phyloP scores from a whole-genome alignment of 1,140 invertebrate genomes.

The Mactra quadrangularis region DNA sequence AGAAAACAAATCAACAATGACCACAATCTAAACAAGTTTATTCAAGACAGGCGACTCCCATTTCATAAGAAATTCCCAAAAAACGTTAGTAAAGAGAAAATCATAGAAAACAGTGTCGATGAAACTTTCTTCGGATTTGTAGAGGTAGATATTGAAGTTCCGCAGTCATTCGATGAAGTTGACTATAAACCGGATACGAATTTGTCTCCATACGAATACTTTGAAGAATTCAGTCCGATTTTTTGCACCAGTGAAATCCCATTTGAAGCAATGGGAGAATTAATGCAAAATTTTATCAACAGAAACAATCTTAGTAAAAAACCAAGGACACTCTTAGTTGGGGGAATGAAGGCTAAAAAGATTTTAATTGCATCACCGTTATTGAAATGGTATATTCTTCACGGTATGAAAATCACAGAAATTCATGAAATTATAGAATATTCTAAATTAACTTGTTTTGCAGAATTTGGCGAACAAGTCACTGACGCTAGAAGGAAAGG shows the following conservation, averaged over 20 bases:
- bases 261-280: constrained; percentile 19
- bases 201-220: neutral
- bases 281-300: constrained; percentile 32
- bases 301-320: neutral
- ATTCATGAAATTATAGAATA: constrained; percentile 49
- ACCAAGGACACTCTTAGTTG: too few species aligned
- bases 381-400: constrained; percentile 31
- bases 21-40: too few species aligned
- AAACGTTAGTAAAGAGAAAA: too few species aligned
- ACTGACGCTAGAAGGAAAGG: constrained; percentile 31
- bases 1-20: too few species aligned
- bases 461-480: constrained; percentile 21
- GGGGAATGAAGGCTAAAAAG: too few species aligned
- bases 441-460: constrained; percentile 29
- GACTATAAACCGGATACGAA: constrained; percentile 43
- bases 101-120: neutral
- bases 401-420: constrained; percentile 23
- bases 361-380: too few species aligned
- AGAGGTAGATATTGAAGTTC: constrained; percentile 31
- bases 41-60: too few species aligned
- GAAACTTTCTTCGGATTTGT: constrained; percentile 40
- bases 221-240: neutral
- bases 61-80: too few species aligned
- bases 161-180: constrained; percentile 9
- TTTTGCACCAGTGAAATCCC: constrained; percentile 28